Conservation (phyloP, 2,888 invertebrate genomes). For the Drosophila buzzatii region DNA sequence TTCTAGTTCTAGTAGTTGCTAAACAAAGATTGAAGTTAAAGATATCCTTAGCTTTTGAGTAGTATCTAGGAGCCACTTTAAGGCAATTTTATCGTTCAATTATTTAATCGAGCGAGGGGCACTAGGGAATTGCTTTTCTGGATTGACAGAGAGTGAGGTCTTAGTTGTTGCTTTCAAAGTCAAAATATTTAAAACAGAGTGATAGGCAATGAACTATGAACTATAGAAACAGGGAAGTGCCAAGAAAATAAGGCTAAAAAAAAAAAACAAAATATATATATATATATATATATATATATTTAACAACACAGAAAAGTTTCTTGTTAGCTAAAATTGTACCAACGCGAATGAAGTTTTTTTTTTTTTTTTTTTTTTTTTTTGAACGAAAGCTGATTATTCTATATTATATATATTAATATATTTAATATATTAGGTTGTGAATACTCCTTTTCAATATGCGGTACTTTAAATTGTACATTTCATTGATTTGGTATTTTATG, state of each 20-base stretch:
- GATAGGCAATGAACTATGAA: background rate
- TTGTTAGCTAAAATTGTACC: background rate
- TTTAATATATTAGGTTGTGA: constrained; percentile 32
- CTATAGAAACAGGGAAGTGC: background rate
- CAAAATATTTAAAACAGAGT: background rate
- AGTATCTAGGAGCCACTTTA: constrained; percentile 65
- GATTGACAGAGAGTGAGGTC: constrained; percentile 61
- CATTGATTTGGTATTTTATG: constrained; percentile 47
- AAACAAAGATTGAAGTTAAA: constrained; percentile 23
- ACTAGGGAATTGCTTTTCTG: constrained; percentile 69
- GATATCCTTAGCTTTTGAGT: constrained; percentile 19
- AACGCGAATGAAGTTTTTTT: background rate
- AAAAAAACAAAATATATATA: too few relatives aligned
- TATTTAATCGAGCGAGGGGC: constrained; percentile 65
- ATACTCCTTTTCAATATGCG: constrained; percentile 14
- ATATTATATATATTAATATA: constrained; percentile 7
- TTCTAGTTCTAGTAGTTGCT: constrained; percentile 26
- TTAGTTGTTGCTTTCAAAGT: constrained; percentile 25
- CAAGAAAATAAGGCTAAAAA: background rate
- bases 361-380: background rate
- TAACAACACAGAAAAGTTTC: constrained; percentile 17
- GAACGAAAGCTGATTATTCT: constrained; percentile 17
- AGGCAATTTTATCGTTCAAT: constrained; percentile 69
- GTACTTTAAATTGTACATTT: constrained; percentile 48
- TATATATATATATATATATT: too few relatives aligned